These are phyloP conservation scores for Loxodonta africana DNA, from an alignment of 2,113 vertebrate genomes.

Conservation along the genomic window DNA sequence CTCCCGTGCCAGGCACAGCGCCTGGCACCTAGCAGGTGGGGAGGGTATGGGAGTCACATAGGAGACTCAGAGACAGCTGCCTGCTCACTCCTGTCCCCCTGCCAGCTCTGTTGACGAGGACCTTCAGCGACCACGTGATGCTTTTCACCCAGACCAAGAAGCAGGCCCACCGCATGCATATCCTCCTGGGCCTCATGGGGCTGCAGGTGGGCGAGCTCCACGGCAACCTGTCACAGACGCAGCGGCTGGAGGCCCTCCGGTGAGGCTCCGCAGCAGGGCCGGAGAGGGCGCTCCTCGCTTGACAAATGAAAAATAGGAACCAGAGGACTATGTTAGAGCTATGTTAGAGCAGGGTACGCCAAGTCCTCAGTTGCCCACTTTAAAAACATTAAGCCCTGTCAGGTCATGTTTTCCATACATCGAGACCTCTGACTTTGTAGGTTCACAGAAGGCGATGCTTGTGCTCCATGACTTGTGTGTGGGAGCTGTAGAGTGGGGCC, in stretches of 20 bases:
- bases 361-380: neutral
- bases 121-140: conserved; percentile 98
- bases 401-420: neutral
- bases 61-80: neutral
- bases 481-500: neutral
- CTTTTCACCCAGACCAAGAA: conserved; percentile 99
- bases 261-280: conserved; percentile 69
- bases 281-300: neutral
- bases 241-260: conserved; percentile 96
- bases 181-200: conserved; percentile 96
- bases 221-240: conserved; percentile 97
- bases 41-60: fast-evolving
- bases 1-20: neutral
- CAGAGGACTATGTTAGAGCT: neutral
- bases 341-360: neutral
- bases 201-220: conserved; percentile 97
- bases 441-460: neutral
- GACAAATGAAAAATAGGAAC: neutral
- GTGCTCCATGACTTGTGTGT: neutral
- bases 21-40: fast-evolving
- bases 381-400: neutral
- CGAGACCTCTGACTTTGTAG: neutral
- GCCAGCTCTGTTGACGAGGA: conserved; percentile 95
- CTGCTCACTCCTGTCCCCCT: conserved; percentile 54
- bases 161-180: conserved; percentile 98